These are phyloP conservation scores for Pristiophorus japonicus DNA, from an alignment of 2,113 vertebrate species.

Conservation along the genomic window DNA sequence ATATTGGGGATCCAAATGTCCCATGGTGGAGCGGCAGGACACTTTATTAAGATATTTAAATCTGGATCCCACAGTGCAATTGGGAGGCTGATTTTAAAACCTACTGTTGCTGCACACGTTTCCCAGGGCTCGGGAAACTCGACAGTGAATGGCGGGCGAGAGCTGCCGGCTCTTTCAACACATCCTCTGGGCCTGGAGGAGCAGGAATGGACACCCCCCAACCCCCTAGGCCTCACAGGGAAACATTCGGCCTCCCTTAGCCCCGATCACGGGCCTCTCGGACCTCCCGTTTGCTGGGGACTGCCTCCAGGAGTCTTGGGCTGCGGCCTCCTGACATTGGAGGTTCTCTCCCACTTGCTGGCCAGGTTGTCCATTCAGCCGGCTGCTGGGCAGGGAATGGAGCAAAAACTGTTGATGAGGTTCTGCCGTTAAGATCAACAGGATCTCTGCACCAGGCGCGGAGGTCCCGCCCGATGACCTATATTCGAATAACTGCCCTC, in stretches of 20 bases:
- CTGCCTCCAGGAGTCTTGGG: neutral
- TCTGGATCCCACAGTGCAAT: neutral
- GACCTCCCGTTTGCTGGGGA: neutral
- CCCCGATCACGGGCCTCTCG: neutral
- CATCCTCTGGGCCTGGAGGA: neutral
- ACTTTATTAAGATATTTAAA: neutral
- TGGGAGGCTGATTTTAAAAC: no score
- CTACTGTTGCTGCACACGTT: no score
- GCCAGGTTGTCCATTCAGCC: no score
- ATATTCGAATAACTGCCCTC: no score
- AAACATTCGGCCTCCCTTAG: neutral
- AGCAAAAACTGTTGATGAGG: neutral
- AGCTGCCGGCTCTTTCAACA: neutral
- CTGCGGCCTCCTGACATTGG: neutral
- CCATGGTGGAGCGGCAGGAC: neutral
- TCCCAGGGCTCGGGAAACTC: no score
- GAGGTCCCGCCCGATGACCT: no score
- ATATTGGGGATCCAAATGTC: neutral
- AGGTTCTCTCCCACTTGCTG: neutral
- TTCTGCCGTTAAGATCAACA: neutral
- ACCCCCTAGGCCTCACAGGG: neutral
- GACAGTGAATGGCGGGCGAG: no score
- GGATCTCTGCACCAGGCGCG: no score
- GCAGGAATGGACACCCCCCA: neutral
- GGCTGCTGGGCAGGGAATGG: neutral